Evolutionary conservation across 2,113 vertebrate genomes (phyloP), one percentile per base, ranked within the genome.

Genomic region (Cinclus cinclus): DNA sequence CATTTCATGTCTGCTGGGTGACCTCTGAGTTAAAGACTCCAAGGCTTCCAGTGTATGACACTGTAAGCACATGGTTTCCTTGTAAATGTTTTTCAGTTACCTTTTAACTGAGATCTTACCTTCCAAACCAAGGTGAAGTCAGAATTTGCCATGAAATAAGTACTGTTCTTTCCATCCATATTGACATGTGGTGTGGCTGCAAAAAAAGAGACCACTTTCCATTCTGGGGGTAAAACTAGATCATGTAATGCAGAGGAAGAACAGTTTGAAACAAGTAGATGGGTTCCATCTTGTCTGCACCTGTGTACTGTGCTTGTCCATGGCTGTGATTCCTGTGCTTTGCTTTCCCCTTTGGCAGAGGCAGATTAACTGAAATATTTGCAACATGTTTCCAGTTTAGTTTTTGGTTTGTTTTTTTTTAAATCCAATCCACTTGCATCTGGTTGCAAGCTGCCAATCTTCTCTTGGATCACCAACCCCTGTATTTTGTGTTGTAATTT

Each of bases 321-420:
- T 46, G 35, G 60, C 47, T 59, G 5, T 89, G 88, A 68, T 28
- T 87, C 35, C 47, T 60, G 18, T 65, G 82, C 68, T 94, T 78
- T 81, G 49, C 63, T 92, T 73, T 83, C 47, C 16, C 0, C 0
- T 70, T 92, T 95, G 83, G 37, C 80, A 90, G 28, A 56, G 56
- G 18, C 44, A 87, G 22, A 52, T 87, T 53, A 80, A 50, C n/a
- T 19, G 88, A 77, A 49, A 55, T 73, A 8, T 83, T 94, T 68
- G 28, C 37, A 78, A 25, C 15, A 11, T 84, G 24, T 67, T 90
- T 83, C 22, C n/a, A 58, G 10, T 81, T 74, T 63, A 60, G 62
- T 4, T 1, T 0, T 22, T 44, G 5, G 1, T 0, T 22, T 44
- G 42, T 65, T 67, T 2, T 10, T 37, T 37, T 37, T 37, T 37